These are phyloP conservation scores for Oncorhynchus tshawytscha DNA, from an alignment of 2,113 vertebrate species.

Conservation along the genomic window DNA sequence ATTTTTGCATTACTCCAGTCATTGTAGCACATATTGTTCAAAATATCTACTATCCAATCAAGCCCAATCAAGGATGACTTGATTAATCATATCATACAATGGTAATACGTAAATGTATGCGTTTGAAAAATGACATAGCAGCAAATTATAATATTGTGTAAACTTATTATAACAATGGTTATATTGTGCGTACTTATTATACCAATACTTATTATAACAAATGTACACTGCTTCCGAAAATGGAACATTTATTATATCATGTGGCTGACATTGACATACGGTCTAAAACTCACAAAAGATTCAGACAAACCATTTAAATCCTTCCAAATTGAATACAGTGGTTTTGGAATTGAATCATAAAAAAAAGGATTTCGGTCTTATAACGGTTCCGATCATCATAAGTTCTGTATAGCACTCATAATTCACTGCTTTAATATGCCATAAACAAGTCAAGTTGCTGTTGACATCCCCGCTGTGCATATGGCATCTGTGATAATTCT, in stretches of 20 bases:
- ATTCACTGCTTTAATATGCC: slow-evolving; percentile 76
- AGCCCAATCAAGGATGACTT: neutral
- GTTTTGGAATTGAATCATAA: slow-evolving; percentile 73
- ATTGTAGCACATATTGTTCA: neutral
- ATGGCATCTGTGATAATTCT: slow-evolving; percentile 80
- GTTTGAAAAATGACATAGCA: slow-evolving; percentile 59
- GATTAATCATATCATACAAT: neutral
- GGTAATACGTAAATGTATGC: slow-evolving; percentile 26
- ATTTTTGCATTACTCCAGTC: neutral
- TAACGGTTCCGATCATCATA: slow-evolving; percentile 75
- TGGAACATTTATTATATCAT: slow-evolving; percentile 29
- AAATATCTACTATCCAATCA: neutral
- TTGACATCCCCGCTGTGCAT: slow-evolving; percentile 75
- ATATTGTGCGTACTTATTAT: too few relatives aligned
- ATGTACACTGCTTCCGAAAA: slow-evolving; percentile 49
- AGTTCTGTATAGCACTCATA: slow-evolving; percentile 68
- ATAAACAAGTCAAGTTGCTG: slow-evolving; percentile 76
- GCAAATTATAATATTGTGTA: slow-evolving; percentile 64
- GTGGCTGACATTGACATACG: slow-evolving; percentile 38
- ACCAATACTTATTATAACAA: slow-evolving; percentile 38
- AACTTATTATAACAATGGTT: neutral
- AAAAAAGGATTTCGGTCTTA: slow-evolving; percentile 69
- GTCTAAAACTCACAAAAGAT: slow-evolving; percentile 61
- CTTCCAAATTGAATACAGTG: slow-evolving; percentile 68
- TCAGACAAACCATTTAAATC: slow-evolving; percentile 58